Percentiles rank a stretch among this genome's conserved stretches.
Evolutionary conservation across 2,797 vertebrate species (phyloP).

Genomic region (Anas bahamensis): DNA sequence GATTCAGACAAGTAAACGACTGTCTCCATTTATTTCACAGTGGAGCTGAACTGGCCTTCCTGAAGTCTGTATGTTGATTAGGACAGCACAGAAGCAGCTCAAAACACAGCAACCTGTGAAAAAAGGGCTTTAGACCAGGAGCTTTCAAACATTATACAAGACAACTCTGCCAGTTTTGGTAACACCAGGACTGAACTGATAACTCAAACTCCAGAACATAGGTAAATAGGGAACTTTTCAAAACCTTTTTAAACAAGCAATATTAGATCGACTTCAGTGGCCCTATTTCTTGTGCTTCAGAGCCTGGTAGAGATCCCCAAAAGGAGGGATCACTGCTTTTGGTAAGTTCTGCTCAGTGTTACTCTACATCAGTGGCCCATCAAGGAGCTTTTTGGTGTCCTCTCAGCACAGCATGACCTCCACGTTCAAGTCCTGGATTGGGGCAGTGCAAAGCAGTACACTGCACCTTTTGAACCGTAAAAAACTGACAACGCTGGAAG

Average conservation of each 20-base stretch:
- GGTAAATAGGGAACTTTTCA: background rate
- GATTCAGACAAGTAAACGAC: background rate
- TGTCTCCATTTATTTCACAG: background rate
- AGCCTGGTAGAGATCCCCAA: background rate
- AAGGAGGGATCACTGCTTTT: background rate
- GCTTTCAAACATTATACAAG: background rate
- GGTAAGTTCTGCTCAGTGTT: accelerated
- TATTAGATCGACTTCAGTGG: background rate
- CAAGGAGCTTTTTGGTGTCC: accelerated
- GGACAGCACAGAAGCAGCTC: background rate
- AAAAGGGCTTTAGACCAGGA: background rate
- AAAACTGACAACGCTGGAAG: background rate
- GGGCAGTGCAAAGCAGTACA: background rate
- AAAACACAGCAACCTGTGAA: background rate
- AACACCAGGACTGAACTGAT: background rate
- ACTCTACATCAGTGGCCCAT: accelerated
- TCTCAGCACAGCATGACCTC: background rate
- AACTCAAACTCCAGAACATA: background rate
- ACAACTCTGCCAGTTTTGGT: background rate
- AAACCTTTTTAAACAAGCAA: background rate
- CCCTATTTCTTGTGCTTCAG: background rate
- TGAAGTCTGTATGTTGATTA: background rate
- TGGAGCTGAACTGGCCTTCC: background rate
- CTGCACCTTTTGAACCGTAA: background rate
- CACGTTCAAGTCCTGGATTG: background rate